Conservation (phyloP, 2,888 invertebrate species). For the Nomada flava region DNA sequence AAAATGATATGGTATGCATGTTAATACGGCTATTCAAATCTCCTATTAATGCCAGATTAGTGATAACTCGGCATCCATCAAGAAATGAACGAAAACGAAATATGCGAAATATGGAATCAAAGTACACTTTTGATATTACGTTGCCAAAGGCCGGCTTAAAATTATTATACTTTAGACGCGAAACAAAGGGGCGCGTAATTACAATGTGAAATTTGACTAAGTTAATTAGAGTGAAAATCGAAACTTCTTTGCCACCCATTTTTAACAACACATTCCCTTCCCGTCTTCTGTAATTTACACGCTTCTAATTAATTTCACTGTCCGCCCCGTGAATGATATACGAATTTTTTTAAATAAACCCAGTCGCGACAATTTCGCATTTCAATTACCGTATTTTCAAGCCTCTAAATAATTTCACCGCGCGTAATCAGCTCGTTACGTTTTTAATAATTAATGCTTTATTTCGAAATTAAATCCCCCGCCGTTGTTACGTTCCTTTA, state of each 20-base stretch:
- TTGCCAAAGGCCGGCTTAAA: constrained; percentile 33
- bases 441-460: neutral
- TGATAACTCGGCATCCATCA: constrained; percentile 1
- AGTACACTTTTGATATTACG: constrained; percentile 34
- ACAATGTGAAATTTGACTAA: constrained; percentile 34
- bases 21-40: constrained; percentile 44
- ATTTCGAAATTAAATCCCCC: too few species aligned
- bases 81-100: neutral
- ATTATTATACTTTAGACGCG: constrained; percentile 25
- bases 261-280: constrained; percentile 19
- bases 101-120: constrained; percentile 22
- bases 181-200: constrained; percentile 35
- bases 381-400: neutral
- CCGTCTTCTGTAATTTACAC: constrained; percentile 2
- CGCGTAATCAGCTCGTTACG: neutral
- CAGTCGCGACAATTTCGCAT: neutral
- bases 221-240: constrained; percentile 45
- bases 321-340: neutral
- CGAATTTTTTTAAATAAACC: constrained; percentile 7
- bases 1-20: constrained; percentile 45
- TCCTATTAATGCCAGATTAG: constrained; percentile 45
- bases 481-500: too few species aligned
- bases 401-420: neutral
- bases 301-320: constrained; percentile 11
- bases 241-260: constrained; percentile 27